A percentile compares a stretch with the other conserved stretches of the same genome.
These are phyloP conservation scores for Potamarius usumacintae DNA, from an alignment of 2,113 vertebrate genomes.

Conservation along the genomic window DNA sequence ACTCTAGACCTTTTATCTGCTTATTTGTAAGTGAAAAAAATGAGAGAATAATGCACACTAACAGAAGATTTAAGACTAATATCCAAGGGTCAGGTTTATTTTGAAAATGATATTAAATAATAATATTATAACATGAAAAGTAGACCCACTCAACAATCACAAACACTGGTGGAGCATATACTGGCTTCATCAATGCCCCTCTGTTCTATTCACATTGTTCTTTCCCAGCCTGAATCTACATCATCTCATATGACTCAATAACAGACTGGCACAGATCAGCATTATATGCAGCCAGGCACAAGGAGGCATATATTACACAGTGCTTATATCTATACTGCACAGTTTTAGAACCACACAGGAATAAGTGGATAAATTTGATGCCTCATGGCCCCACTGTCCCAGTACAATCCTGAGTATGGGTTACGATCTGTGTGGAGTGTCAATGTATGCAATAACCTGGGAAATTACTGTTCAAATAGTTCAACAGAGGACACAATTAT, in stretches of 20 bases:
- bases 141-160: not conserved
- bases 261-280: constrained; percentile 39
- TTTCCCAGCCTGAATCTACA: constrained; percentile 38
- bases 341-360: not conserved
- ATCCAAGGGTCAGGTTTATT: not conserved
- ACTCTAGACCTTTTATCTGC: not conserved
- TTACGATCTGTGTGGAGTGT: not conserved
- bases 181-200: constrained; percentile 32
- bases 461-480: not conserved
- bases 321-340: constrained; percentile 11
- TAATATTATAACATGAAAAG: not conserved
- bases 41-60: not conserved
- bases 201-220: constrained; percentile 43
- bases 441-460: not conserved
- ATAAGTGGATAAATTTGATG: not conserved
- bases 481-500: too few species aligned
- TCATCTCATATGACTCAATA: constrained; percentile 33
- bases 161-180: constrained; percentile 25
- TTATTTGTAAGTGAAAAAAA: not conserved
- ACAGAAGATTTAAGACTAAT: not conserved
- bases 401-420: not conserved
- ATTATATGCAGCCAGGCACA: constrained; percentile 28
- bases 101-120: not conserved
- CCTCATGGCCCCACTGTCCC: not conserved
- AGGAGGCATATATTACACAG: constrained; percentile 26